Conservation (phyloP, 2,113 vertebrate species). For the Tragelaphus scriptus region DNA sequence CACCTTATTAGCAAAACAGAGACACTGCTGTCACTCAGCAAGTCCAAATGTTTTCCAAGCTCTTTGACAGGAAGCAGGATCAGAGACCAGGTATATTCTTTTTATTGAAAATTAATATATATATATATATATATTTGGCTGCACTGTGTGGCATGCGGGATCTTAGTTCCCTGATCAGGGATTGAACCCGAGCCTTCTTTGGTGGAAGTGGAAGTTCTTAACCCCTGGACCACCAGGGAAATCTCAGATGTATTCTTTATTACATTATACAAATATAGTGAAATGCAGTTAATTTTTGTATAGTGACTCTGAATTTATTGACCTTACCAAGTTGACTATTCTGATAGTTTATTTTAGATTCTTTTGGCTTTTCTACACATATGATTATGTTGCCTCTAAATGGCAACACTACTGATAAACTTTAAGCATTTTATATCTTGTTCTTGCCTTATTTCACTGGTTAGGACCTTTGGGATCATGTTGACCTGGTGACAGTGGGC, state of each 20-base stretch:
- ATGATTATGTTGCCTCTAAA: not conserved
- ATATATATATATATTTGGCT: not conserved
- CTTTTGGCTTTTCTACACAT: not conserved
- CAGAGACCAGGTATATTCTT: not conserved
- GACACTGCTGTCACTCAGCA: not conserved
- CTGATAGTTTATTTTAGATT: not conserved
- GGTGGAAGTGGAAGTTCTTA: not conserved
- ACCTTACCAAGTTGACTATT: not conserved
- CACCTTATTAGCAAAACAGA: not conserved
- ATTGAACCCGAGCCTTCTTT: not conserved
- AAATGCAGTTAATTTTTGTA: not conserved
- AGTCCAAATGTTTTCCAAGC: not conserved
- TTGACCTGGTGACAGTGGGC: not conserved
- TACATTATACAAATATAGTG: not conserved
- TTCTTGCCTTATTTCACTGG: not conserved
- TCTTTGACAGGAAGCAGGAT: not conserved
- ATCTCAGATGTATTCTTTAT: not conserved
- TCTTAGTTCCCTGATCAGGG: not conserved
- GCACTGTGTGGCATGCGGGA: not conserved
- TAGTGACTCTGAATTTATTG: not conserved
- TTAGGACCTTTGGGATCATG: not conserved
- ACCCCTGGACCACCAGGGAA: not conserved
- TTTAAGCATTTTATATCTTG: not conserved
- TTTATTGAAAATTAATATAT: not conserved
- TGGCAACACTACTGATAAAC: not conserved